Evolutionary conservation across 1,140 invertebrate species (phyloP), one percentile per base, ranked within the genome.

Genomic region (Eueides isabella): DNA sequence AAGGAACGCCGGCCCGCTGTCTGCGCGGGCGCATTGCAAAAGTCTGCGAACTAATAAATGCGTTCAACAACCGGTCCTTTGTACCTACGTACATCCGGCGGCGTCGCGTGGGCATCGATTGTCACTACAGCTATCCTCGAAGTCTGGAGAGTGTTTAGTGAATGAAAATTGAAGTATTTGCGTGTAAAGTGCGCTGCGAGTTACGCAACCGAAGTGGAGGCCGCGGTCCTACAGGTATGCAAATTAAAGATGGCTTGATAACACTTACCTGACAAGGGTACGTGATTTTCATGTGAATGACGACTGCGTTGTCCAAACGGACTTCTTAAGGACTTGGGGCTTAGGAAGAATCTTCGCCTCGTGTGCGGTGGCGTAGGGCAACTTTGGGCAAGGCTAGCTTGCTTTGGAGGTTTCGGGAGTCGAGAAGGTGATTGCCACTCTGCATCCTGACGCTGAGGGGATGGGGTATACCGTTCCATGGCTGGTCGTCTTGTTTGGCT

Each of bases 351-450:
- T 93, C 96, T 95, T 88, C 96, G 95, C 75, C 97, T 94, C 61
- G 95, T 96, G 81, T 96, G 96, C 0, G 97, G 97, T 48, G 97
- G 97, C 26, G 97, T 97, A 55, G 97, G 96, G 79, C 96, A 97
- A 86, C 96, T 96, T 81, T 94, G 94, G 2, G 90, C 94, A 84
- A 94, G 93, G 14, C 90, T 93, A 26, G 91, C 86, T 73, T 94
- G 89, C 80, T 92, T 90, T 11, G 90, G 92, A 71, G 92, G 92
- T 80, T 92, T 93, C 3, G 89, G 90, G 41, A 93, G 85, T 5
- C 91, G 80, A 76, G 86, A 80, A 1, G 92, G 90, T 6, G 89
- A 89, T 67, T 89, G 89, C 85, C 91, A 93, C 41, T 92, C 90
- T 26, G 82, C 84, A 71, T 92, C 83, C 41, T 83, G 90, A 72